Evolutionary conservation across 92 coral and sea anemone genomes (phyloP).

Genomic region (Porites evermanni): DNA sequence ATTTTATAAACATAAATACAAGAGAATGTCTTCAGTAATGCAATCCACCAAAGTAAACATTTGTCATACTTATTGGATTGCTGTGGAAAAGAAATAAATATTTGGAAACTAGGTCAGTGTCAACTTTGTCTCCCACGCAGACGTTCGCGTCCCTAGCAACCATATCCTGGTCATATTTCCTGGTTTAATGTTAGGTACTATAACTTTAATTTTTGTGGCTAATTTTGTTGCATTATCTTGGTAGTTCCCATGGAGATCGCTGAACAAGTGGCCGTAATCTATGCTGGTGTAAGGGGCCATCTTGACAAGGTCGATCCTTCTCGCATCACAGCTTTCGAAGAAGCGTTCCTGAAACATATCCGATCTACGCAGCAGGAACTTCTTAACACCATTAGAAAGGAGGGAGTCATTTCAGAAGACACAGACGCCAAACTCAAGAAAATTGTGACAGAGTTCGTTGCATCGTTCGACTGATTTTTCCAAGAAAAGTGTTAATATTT

Average conservation of each 20-base stretch:
- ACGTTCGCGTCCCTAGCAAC: no score
- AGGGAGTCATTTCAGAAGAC: slow-evolving; percentile 91
- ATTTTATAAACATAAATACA: no score
- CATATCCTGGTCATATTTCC: not conserved
- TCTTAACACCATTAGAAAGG: slow-evolving; percentile 84
- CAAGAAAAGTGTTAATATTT: slow-evolving; percentile 32
- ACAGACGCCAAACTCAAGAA: slow-evolving; percentile 95
- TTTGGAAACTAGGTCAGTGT: no score
- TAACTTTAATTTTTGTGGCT: not conserved
- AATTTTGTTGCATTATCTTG: not conserved
- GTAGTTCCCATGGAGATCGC: slow-evolving; percentile 99
- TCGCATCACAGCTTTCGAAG: slow-evolving; percentile 93
- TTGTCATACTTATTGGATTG: no score
- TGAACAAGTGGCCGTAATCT: slow-evolving; percentile 97
- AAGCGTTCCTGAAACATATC: slow-evolving; percentile 96
- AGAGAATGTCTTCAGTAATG: no score
- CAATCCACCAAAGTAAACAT: no score
- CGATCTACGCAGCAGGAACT: slow-evolving; percentile 94
- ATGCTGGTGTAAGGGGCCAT: slow-evolving; percentile 99
- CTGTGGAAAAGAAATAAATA: no score
- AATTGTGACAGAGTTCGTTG: slow-evolving; percentile 85
- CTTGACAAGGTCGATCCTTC: slow-evolving; percentile 97
- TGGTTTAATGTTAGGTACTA: not conserved
- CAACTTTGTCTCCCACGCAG: no score
- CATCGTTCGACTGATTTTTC: slow-evolving; percentile 81